A percentile compares a stretch with the other conserved stretches of the same genome.
These are phyloP conservation scores for Prunella himalayana DNA, from an alignment of 2,113 vertebrate genomes.

Conservation along the genomic window DNA sequence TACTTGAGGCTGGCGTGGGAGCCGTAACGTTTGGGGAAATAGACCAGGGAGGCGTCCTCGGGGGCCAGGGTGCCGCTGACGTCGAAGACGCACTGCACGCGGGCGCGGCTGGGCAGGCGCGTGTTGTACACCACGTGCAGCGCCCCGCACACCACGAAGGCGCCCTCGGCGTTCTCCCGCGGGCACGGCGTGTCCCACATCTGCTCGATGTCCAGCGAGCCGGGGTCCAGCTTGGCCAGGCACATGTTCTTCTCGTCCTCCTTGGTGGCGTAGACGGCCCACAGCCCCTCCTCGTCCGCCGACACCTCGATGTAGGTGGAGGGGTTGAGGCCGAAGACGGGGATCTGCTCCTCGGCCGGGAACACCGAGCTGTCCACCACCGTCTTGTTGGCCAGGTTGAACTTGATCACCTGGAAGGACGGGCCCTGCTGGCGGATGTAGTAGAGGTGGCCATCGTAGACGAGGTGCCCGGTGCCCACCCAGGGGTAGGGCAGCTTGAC, in stretches of 20 bases:
- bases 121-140: constrained; percentile 98
- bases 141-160: constrained; percentile 90
- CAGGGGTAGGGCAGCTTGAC: constrained; percentile 86
- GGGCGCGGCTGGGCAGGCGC: constrained; percentile 84
- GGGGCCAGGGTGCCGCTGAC: constrained; percentile 83
- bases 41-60: constrained; percentile 86
- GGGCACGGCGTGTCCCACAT: constrained; percentile 96
- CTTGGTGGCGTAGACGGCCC: constrained; percentile 85
- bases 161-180: constrained; percentile 86
- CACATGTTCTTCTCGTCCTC: constrained; percentile 87
- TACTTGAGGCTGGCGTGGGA: constrained; percentile 93
- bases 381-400: constrained; percentile 79
- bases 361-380: constrained; percentile 89
- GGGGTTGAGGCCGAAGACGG: constrained; percentile 83
- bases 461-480: constrained; percentile 83
- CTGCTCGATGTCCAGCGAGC: constrained; percentile 88
- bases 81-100: constrained; percentile 92
- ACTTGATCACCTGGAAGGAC: constrained; percentile 87
- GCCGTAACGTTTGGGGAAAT: constrained; percentile 91
- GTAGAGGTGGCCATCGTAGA: constrained; percentile 86
- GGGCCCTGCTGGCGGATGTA: constrained; percentile 76
- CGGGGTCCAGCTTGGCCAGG: constrained; percentile 90
- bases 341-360: constrained; percentile 78
- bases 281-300: constrained; percentile 88
- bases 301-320: constrained; percentile 87